Base-by-base conservation (phyloP, 2,888 invertebrate genomes). In the Spilosoma lubricipeda region DNA sequence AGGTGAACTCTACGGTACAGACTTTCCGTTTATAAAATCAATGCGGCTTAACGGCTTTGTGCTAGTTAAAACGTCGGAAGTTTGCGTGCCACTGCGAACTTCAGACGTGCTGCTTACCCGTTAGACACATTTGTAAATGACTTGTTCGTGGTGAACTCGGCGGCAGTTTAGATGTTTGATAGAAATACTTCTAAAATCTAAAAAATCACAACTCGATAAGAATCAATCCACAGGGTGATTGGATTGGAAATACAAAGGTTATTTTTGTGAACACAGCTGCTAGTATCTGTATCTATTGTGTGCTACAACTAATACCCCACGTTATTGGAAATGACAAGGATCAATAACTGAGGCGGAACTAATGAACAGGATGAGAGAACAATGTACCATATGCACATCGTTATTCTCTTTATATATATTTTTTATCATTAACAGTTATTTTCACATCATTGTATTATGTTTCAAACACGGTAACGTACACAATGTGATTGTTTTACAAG, bases 41-140 rank as follows among this genome's bases (percentile, higher is more conserved):
- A 91, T 90, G 91, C 88, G 84, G 86, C 87, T 89, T 88, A 92
- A 91, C 90, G 85, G 90, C 89, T 91, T 91, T 89, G 90, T 85
- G 87, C 89, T 89, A 89, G 91, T 91, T 91, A 90, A 90, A 90
- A 86, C 79, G 87, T 88, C 87, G 87, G 88, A 90, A 90, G 90
- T 90, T 90, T 77, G 89, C 89, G 89, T 89, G 90, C 86, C 84
- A 82, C 81, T 84, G 84, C 86, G 82, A 86, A 87, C 82, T 86
- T 84, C 76, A 78, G 83, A 81, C 79, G 76, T 77, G 79, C 76
- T 81, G 79, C 79, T 77, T 77, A 81, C 80, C 81, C 77, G 81
- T 79, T 85, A 81, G 83, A 81, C 80, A 80, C 82, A 85, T 84
- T 86, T 85, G 78, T 82, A 83, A 86, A 86, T 80, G 80, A 84